These are phyloP conservation scores for Suillia variegata DNA, from an alignment of 2,888 invertebrate species.

Conservation along the genomic window DNA sequence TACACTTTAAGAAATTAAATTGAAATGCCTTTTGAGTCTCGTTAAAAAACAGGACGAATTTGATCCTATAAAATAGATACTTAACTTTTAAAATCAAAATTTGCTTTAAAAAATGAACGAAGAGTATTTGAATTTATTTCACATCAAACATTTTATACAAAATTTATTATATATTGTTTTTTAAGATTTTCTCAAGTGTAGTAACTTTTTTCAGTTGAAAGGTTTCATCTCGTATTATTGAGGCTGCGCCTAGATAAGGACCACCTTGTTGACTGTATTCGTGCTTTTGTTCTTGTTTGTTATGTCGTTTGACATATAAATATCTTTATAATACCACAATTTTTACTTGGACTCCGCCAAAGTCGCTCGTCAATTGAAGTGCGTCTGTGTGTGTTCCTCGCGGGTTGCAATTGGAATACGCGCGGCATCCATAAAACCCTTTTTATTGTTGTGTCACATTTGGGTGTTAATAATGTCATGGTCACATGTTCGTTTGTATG, in stretches of 20 bases:
- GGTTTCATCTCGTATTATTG: not conserved
- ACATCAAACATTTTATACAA: no score
- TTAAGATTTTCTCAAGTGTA: no score
- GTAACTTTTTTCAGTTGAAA: no score
- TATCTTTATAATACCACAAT: constrained; percentile 12
- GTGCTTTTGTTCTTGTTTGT: constrained; percentile 1
- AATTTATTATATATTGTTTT: no score
- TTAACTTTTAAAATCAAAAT: no score
- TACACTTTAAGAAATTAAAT: no score
- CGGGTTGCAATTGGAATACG: not conserved
- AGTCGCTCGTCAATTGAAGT: constrained; percentile 2
- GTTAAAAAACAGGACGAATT: no score
- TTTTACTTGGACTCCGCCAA: not conserved
- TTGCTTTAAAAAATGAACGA: no score
- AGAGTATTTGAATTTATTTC: no score
- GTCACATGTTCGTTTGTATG: constrained; percentile 4
- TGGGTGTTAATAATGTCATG: constrained; percentile 16
- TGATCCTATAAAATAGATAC: no score
- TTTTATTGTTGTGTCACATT: constrained; percentile 17
- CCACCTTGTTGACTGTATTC: constrained; percentile 11
- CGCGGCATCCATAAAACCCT: not conserved
- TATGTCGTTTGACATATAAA: constrained; percentile 6
- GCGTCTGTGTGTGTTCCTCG: not conserved
- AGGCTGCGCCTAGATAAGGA: constrained; percentile 13
- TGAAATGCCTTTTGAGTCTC: no score